Percentiles rank a stretch among this genome's conserved stretches.
Evolutionary conservation across 2,113 vertebrate genomes (phyloP).

Genomic region (Erinaceus europaeus): DNA sequence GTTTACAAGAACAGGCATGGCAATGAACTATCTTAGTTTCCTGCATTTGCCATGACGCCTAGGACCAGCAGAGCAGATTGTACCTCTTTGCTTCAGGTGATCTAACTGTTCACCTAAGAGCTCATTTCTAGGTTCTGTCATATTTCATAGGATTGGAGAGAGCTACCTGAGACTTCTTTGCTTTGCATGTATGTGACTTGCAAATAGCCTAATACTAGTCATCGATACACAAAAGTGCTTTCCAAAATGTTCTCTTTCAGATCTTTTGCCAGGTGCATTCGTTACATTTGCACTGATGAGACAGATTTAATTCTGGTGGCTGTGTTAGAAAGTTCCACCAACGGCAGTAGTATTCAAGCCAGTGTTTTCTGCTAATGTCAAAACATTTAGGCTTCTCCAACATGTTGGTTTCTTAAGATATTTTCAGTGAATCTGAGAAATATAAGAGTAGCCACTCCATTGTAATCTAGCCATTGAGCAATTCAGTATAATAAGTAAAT

Average conservation of each 20-base stretch:
- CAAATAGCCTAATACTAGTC: not conserved
- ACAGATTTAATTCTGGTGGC: not conserved
- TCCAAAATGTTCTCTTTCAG: not conserved
- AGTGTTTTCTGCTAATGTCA: not conserved
- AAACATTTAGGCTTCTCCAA: not conserved
- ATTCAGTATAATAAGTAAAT: not conserved
- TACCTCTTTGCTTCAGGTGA: not conserved
- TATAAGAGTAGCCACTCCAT: not conserved
- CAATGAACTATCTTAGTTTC: rapidly evolving
- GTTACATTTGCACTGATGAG: not conserved
- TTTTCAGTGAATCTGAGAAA: not conserved
- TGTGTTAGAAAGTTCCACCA: not conserved
- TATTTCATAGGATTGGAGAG: not conserved
- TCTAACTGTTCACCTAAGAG: not conserved
- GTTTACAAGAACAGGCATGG: not conserved
- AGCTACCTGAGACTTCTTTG: not conserved
- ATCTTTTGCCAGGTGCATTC: not conserved
- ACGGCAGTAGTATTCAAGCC: not conserved
- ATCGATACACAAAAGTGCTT: not conserved
- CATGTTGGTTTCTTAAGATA: not conserved
- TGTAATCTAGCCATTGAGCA: not conserved
- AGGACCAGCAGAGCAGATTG: not conserved
- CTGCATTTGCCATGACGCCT: not conserved
- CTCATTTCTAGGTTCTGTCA: not conserved
- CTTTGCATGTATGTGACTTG: not conserved